These are phyloP conservation scores for Volucella inanis DNA, from an alignment of 2,888 invertebrate species.

Conservation along the genomic window DNA sequence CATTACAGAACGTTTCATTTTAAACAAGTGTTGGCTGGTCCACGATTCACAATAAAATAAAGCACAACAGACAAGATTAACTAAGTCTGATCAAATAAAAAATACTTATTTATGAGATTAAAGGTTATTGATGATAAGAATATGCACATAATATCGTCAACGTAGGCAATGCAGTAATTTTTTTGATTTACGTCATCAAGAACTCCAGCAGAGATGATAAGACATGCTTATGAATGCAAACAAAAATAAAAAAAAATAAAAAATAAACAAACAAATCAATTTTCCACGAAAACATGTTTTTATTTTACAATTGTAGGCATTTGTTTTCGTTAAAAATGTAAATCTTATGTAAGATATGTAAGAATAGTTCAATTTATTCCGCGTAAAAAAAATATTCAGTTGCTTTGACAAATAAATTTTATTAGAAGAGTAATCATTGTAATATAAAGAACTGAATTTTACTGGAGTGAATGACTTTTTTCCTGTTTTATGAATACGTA, in stretches of 20 bases:
- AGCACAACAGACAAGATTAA: not conserved
- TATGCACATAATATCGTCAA: slow-evolving; percentile 27
- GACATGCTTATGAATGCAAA: not conserved
- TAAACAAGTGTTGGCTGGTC: slow-evolving; percentile 30
- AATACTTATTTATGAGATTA: slow-evolving; percentile 20
- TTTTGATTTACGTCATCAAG: slow-evolving; percentile 25
- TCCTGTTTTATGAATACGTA: no score
- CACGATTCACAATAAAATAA: slow-evolving; percentile 34
- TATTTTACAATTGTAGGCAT: not conserved
- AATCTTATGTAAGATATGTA: no score
- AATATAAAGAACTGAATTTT: no score
- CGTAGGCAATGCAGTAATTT: slow-evolving; percentile 13
- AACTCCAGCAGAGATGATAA: slow-evolving; percentile 57
- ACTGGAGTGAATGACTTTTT: no score
- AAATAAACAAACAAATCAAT: not conserved
- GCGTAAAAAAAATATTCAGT: no score
- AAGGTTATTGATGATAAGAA: slow-evolving; percentile 45
- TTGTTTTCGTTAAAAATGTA: no score
- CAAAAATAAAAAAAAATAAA: no score
- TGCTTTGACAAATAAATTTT: no score
- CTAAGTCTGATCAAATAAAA: not conserved
- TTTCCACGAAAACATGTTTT: not conserved
- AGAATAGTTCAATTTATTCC: no score
- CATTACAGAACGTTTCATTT: slow-evolving; percentile 57
- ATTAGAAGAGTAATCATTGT: no score